phyloP scores from a whole-genome alignment of 2,113 vertebrate genomes.

The Smithornis capensis region DNA sequence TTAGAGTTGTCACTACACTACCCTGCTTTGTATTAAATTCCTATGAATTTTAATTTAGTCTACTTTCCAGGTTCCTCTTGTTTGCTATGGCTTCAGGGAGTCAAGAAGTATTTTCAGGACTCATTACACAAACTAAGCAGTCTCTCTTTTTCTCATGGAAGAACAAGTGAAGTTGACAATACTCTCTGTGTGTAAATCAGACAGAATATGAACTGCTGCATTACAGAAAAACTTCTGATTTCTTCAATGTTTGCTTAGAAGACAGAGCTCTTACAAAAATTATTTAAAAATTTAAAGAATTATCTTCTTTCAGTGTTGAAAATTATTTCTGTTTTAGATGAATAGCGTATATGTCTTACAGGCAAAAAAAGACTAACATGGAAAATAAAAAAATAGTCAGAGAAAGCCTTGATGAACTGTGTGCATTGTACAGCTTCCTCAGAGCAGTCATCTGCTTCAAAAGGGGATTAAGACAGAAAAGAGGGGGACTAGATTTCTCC shows the following conservation, averaged over 20 bases:
- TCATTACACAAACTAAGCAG: not conserved
- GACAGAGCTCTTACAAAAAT: not conserved
- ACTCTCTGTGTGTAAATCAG: not conserved
- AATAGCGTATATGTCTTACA: not conserved
- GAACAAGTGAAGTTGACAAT: not conserved
- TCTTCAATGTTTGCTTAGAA: not conserved
- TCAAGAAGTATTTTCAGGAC: not conserved
- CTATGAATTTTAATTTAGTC: not conserved
- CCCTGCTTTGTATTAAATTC: not conserved
- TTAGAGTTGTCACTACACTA: not conserved
- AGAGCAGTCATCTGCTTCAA: not conserved
- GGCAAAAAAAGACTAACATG: not conserved
- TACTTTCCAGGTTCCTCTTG: not conserved
- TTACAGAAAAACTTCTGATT: not conserved
- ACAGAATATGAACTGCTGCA: not conserved
- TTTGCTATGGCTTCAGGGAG: not conserved
- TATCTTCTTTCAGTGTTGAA: not conserved
- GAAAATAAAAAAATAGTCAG: not conserved
- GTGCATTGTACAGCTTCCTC: not conserved
- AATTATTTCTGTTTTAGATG: not conserved
- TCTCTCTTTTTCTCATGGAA: not conserved
- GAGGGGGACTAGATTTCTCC: not conserved
- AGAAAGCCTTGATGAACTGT: not conserved
- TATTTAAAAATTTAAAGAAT: not conserved
- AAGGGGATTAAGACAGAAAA: not conserved